A percentile compares a stretch with the other conserved stretches of the same genome.
phyloP scores from a whole-genome alignment of 2,113 vertebrate genomes.

The Rhodinocichla rosea region DNA sequence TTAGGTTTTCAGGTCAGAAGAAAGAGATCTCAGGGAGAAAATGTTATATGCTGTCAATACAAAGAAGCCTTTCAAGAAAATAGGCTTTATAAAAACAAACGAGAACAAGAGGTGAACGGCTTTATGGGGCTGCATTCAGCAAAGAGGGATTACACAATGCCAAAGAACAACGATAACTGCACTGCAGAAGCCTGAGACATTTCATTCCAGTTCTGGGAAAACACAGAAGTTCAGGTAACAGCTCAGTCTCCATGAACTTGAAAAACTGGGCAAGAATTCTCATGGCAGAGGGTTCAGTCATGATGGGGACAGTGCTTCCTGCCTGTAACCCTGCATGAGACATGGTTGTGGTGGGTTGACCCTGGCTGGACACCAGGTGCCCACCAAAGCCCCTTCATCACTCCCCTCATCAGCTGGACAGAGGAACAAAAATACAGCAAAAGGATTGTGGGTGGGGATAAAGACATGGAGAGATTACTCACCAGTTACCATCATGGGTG shows the following conservation, averaged over 20 bases:
- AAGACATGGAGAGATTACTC: background rate
- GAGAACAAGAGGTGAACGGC: background rate
- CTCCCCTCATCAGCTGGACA: background rate
- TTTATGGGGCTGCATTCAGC: background rate
- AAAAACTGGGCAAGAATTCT: background rate
- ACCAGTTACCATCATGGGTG: background rate
- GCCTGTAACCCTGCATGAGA: background rate
- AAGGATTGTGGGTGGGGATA: fast-evolving
- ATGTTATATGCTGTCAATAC: background rate
- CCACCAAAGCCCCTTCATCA: fast-evolving
- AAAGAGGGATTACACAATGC: background rate
- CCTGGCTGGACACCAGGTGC: background rate
- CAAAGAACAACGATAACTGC: background rate
- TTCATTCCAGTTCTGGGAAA: background rate
- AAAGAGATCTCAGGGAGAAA: slow-evolving; percentile 9
- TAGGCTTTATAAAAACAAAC: slow-evolving; percentile 14
- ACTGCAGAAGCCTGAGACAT: background rate
- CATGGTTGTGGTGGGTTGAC: background rate
- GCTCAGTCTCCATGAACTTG: background rate
- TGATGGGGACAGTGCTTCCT: background rate
- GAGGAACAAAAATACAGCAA: background rate
- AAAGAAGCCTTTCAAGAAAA: background rate
- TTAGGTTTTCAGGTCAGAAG: slow-evolving; percentile 17
- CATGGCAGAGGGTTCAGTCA: background rate
- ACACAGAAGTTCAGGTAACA: background rate